Percentiles rank a stretch among this genome's conserved stretches.
Evolutionary conservation across 2,797 vertebrate species (phyloP).

Genomic region (Tinamus major): DNA sequence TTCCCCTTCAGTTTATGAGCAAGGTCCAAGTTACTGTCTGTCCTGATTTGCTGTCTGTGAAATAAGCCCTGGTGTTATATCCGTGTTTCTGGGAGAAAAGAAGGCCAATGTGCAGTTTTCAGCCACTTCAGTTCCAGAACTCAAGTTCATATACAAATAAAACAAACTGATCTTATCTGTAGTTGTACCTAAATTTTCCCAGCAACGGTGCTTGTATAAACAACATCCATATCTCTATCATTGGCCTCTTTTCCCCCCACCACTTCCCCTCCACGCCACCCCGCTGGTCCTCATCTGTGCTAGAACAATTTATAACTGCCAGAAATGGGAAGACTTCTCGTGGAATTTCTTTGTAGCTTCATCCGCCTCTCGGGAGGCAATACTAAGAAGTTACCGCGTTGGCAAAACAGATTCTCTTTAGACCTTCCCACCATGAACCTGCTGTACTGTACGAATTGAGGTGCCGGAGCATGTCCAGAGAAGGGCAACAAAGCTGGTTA

Average conservation of each 20-base stretch:
- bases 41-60: neutral
- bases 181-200: neutral
- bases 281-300: neutral
- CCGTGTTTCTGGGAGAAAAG: neutral
- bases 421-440: constrained; percentile 7
- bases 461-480: no score
- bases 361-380: neutral
- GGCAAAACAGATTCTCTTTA: neutral
- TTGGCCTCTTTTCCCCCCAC: neutral
- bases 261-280: no score
- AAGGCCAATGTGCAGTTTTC: neutral
- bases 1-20: neutral
- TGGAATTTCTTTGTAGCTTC: neutral
- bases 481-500: no score
- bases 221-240: neutral
- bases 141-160: neutral
- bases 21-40: neutral
- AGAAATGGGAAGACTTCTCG: neutral
- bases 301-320: neutral
- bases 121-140: neutral
- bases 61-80: neutral
- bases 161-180: neutral
- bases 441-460: neutral
- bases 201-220: neutral
- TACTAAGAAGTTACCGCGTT: neutral